These are phyloP conservation scores for Lasioglossum zephyrum DNA, from an alignment of 2,888 invertebrate species.

Conservation along the genomic window DNA sequence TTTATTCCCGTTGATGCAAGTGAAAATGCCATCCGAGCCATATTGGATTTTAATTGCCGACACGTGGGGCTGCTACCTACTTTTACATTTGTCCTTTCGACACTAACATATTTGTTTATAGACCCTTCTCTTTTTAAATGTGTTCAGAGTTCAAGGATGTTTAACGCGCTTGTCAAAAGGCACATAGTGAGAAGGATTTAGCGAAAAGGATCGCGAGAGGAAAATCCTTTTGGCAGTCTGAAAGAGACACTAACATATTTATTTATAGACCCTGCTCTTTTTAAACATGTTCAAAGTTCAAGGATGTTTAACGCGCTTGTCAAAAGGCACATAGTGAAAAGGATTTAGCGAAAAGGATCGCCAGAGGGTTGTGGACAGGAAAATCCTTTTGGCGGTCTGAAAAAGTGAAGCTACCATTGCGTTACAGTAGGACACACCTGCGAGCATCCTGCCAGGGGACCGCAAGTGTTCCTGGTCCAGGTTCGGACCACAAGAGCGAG, in stretches of 20 bases:
- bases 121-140: not conserved
- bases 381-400: not conserved
- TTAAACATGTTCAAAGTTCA: too few relatives aligned
- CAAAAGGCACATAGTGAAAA: too few relatives aligned
- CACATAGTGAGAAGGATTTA: not conserved
- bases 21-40: not conserved
- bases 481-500: constrained; percentile 23
- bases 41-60: not conserved
- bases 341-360: too few relatives aligned
- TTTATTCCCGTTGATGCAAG: not conserved
- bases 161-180: not conserved
- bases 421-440: not conserved
- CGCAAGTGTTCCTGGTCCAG: constrained; percentile 31
- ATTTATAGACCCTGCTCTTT: too few relatives aligned
- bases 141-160: not conserved
- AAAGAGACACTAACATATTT: too few relatives aligned
- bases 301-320: too few relatives aligned
- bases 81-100: not conserved
- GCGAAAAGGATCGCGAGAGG: not conserved
- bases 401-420: not conserved
- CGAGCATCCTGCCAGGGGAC: constrained; percentile 15
- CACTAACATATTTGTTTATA: not conserved
- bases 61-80: not conserved
- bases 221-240: too few relatives aligned
- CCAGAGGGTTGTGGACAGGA: too few relatives aligned